Evolutionary conservation across 2,797 vertebrate genomes (phyloP), one percentile per base, ranked within the genome.

Genomic region (Epinephelus awoara): DNA sequence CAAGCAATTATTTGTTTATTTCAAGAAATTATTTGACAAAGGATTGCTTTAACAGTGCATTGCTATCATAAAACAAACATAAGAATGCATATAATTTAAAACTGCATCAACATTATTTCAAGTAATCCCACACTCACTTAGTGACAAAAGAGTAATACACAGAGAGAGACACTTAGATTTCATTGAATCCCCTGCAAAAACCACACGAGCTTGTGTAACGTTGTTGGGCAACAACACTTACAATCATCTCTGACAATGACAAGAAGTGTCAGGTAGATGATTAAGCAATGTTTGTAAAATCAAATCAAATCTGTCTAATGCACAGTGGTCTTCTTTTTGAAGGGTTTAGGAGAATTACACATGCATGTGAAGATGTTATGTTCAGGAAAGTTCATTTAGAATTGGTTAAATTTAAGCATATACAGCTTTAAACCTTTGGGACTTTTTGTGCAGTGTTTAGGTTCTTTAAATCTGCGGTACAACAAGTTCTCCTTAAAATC

Each of bases 131-230:
- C 64, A 10, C 49, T 40, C n/a, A 51, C 57, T 77, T 47, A 68
- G 70, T 62, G 57, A 67, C 25, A 68, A 76, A 77, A 54, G 7
- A 63, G 70, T 66, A 46, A 73, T 46, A 67, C 17, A 68, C 40
- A 75, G 27, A 82, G 49, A 85, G 74, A 70, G 21, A 62, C 44
- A 64, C 81, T 70, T 83, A 69, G 80, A 85, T 86, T 85, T 89
- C 74, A 77, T 67, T 65, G 47, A 64, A 75, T 78, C 67, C 61
- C 49, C 72, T 47, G 42, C 59, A 90, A 34, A 29, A 84, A 89
- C 92, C 90, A 79, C 91, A 88, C 77, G 47, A 23, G 25, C 72
- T 92, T 91, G 89, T 79, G 93, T 69, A 94, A 94, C 76, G 38
- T 50, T 19, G 79, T 94, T 89, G 75, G 62, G 89, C 67, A 94